Conservation (phyloP, 2,113 vertebrate species). For the Chiloscyllium plagiosum region DNA sequence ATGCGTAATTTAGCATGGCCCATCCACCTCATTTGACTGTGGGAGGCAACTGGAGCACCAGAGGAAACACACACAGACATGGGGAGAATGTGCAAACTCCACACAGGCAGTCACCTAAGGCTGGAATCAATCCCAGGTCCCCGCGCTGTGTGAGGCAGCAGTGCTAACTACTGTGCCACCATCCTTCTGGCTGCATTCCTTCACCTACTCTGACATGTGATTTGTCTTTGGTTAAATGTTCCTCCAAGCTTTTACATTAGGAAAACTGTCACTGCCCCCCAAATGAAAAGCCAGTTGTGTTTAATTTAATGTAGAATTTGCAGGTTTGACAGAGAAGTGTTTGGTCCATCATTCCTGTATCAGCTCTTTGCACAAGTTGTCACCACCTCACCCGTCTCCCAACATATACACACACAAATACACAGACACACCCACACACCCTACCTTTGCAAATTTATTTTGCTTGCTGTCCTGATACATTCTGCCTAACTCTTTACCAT, state of each 20-base stretch:
- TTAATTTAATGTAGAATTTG: not conserved
- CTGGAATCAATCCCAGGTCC: too few species aligned
- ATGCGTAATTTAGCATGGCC: too few species aligned
- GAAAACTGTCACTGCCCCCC: not conserved
- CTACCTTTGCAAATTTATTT: not conserved
- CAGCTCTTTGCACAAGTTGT: not conserved
- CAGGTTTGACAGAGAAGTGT: not conserved
- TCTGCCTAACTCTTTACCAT: not conserved
- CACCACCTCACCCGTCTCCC: not conserved
- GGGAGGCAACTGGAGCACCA: too few species aligned
- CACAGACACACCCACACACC: not conserved
- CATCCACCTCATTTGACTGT: too few species aligned
- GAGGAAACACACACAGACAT: too few species aligned
- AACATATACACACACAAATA: too few species aligned
- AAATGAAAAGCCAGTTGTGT: not conserved
- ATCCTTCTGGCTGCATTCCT: not conserved
- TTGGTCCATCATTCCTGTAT: not conserved
- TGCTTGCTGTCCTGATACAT: not conserved
- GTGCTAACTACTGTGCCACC: too few species aligned
- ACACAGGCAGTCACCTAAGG: too few species aligned
- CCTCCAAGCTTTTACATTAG: not conserved
- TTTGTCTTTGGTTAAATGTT: not conserved
- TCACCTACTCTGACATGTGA: not conserved
- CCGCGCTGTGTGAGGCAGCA: too few species aligned
- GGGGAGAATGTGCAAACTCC: too few species aligned